Evolutionary conservation across 1,140 invertebrate genomes (phyloP).

Genomic region (Saccostrea glomerata): DNA sequence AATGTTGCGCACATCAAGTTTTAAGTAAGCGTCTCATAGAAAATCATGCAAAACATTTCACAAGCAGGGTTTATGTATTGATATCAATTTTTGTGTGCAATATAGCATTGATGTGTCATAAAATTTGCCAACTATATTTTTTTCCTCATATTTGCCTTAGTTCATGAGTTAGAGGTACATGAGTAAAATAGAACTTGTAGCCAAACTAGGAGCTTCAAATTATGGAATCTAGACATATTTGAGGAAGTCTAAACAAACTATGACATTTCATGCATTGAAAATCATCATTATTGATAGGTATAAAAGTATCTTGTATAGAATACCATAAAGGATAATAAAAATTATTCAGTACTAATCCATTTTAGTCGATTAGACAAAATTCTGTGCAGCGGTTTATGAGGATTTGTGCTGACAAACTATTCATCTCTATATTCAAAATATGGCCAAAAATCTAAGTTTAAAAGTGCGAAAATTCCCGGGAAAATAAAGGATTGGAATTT

Average conservation of each 20-base stretch:
- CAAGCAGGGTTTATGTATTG: conserved; percentile 3
- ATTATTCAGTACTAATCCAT: background rate
- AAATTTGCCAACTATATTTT: background rate
- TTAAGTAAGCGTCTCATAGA: conserved; percentile 9
- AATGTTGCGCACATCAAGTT: background rate
- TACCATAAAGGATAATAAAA: background rate
- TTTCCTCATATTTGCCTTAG: background rate
- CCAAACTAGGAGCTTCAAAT: background rate
- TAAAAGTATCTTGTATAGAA: background rate
- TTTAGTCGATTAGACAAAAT: background rate
- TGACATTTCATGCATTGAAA: background rate
- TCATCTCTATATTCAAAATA: too few species aligned
- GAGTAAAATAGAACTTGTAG: background rate
- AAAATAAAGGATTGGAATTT: too few species aligned
- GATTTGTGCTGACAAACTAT: too few species aligned
- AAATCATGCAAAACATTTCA: conserved; percentile 2
- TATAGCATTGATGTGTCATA: background rate
- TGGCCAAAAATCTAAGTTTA: too few species aligned
- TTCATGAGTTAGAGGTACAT: background rate
- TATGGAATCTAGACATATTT: background rate
- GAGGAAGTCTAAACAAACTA: background rate
- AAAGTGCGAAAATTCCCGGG: too few species aligned
- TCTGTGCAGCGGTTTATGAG: too few species aligned
- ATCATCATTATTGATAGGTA: background rate
- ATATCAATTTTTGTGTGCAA: conserved; percentile 11